Conservation (phyloP, 2,888 invertebrate genomes). For the Molorchus minor region DNA sequence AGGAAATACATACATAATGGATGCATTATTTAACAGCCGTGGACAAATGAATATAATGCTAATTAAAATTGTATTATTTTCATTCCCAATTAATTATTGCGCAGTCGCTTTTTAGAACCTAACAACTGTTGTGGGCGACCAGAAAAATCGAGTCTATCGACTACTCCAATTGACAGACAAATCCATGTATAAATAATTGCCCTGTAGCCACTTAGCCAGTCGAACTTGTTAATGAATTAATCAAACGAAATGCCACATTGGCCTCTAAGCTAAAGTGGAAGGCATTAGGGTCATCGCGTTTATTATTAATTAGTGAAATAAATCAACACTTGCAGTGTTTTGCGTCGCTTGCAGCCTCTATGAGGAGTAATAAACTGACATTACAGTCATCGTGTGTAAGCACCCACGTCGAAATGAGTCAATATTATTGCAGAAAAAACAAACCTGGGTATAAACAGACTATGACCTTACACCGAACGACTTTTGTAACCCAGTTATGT, state of each 20-base stretch:
- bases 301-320: not conserved
- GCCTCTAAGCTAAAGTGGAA: not conserved
- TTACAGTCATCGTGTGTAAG: too few species aligned
- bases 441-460: slow-evolving; percentile 5
- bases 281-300: not conserved
- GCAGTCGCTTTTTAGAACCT: too few species aligned
- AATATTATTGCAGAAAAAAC: slow-evolving; percentile 9
- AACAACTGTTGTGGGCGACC: too few species aligned
- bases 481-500: slow-evolving; percentile 2
- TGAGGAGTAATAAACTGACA: not conserved
- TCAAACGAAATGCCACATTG: slow-evolving; percentile 3
- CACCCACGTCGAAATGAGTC: slow-evolving; percentile 2
- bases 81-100: too few species aligned
- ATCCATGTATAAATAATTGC: too few species aligned
- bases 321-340: not conserved
- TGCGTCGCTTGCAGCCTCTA: not conserved
- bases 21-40: too few species aligned
- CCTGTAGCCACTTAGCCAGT: too few species aligned
- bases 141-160: too few species aligned
- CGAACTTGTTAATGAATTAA: slow-evolving; percentile 1
- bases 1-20: too few species aligned
- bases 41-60: too few species aligned
- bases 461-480: not conserved
- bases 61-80: too few species aligned
- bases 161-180: too few species aligned